These are phyloP conservation scores for Caenorhabditis brenneri DNA, from an alignment of 1,140 invertebrate species.

Conservation along the genomic window DNA sequence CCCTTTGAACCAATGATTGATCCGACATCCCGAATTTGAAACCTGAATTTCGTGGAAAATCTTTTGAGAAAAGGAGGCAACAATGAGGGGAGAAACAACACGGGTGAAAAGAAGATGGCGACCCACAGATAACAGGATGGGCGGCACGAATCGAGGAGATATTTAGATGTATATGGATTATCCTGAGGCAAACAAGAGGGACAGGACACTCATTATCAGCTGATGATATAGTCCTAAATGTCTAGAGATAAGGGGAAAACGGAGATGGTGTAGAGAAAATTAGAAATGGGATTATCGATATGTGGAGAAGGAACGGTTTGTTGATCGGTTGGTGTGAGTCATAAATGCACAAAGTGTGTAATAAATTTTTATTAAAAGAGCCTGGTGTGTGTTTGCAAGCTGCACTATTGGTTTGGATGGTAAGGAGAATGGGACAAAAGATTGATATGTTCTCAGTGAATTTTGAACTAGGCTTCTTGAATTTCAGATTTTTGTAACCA, in stretches of 20 bases:
- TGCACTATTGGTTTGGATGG: no score
- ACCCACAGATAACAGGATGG: neutral
- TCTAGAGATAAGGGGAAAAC: neutral
- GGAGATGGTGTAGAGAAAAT: neutral
- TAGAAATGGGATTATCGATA: neutral
- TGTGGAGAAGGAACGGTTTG: neutral
- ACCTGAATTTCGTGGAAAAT: neutral
- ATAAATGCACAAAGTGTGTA: neutral
- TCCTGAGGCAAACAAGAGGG: neutral
- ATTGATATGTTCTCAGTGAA: no score
- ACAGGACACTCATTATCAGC: neutral
- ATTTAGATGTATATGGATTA: neutral
- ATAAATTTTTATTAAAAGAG: no score
- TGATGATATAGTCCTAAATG: neutral
- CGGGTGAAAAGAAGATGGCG: neutral
- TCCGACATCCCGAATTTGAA: neutral
- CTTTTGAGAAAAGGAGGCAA: neutral
- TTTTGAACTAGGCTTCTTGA: no score
- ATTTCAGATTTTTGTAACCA: no score
- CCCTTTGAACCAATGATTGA: slow-evolving; percentile 22
- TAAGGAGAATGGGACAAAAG: no score
- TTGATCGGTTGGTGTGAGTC: no score
- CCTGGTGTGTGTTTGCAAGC: no score
- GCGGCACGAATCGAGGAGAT: neutral
- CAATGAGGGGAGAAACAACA: neutral